Conservation (phyloP, 64 coral and sea anemone genomes). For the Stichodactyla mertensii region DNA sequence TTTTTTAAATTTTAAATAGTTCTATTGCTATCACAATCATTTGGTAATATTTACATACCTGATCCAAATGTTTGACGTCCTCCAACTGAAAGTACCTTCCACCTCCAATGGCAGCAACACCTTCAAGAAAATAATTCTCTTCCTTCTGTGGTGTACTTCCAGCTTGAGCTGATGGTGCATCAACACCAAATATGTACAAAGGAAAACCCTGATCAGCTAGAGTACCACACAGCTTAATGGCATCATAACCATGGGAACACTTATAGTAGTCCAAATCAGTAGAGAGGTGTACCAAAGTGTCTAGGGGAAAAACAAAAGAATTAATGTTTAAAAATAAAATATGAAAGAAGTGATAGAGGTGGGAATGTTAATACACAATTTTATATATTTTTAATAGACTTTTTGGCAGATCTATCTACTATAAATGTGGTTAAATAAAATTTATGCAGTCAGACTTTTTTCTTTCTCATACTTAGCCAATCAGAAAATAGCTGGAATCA, state of each 20-base stretch:
- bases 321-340: background rate
- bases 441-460: too few species aligned
- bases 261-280: background rate
- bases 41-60: background rate
- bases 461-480: too few species aligned
- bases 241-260: background rate
- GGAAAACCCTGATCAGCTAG: background rate
- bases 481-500: too few species aligned
- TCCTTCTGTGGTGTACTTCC: background rate
- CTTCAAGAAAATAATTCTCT: background rate
- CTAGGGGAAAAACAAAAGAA: background rate
- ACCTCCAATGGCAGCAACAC: background rate
- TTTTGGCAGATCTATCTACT: too few species aligned
- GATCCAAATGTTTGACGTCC: background rate
- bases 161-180: background rate
- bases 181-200: background rate
- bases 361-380: too few species aligned
- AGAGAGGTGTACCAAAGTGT: background rate
- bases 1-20: too few species aligned
- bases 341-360: too few species aligned
- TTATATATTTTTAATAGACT: too few species aligned
- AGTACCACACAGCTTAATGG: background rate
- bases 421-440: too few species aligned
- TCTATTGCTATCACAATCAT: too few species aligned
- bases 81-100: background rate